A percentile compares a stretch with the other conserved stretches of the same genome.
Conservation (phyloP, 2,113 vertebrate species). For the Vireo altiloquus region DNA sequence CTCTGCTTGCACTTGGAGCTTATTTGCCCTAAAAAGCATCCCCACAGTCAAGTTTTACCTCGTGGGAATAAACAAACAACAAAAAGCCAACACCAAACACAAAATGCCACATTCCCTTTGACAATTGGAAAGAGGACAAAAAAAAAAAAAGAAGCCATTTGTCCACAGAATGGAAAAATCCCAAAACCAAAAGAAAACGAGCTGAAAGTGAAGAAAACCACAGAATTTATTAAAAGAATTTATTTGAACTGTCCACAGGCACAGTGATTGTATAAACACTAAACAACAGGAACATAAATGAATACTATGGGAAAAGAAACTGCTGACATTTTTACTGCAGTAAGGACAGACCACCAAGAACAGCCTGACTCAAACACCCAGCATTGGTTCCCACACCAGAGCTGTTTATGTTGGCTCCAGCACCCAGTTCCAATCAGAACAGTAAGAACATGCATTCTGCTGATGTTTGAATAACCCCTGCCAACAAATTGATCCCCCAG, state of each 20-base stretch:
- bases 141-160: not conserved
- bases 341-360: constrained; percentile 69
- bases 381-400: constrained; percentile 70
- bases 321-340: constrained; percentile 57
- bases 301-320: constrained; percentile 53
- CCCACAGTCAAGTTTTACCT: not conserved
- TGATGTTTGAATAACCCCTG: constrained; percentile 72
- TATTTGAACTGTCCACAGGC: constrained; percentile 14
- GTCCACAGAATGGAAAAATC: not conserved
- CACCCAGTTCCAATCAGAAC: constrained; percentile 60
- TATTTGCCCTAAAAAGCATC: not conserved
- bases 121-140: not conserved
- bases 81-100: not conserved
- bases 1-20: not conserved
- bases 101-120: not conserved
- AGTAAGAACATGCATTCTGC: constrained; percentile 65
- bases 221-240: not conserved
- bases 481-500: constrained; percentile 73
- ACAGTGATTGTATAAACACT: constrained; percentile 1
- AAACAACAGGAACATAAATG: constrained; percentile 47
- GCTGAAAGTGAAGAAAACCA: constrained; percentile 10
- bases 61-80: not conserved
- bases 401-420: constrained; percentile 74
- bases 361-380: constrained; percentile 56
- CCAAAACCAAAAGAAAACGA: not conserved